Conservation (phyloP, 2,113 vertebrate genomes). For the Zingel zingel region DNA sequence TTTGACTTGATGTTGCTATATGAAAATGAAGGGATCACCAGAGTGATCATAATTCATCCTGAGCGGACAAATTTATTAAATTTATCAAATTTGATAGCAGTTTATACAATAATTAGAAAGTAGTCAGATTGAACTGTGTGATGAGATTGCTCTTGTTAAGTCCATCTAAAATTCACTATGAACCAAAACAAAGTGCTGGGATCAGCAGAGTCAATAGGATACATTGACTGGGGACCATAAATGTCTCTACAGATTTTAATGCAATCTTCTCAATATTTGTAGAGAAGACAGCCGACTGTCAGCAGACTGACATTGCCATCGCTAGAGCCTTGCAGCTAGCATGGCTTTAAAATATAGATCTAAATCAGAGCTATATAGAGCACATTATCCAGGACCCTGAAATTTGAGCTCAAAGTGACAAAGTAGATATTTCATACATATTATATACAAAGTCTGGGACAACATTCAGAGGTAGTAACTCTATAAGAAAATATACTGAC, state of each 20-base stretch:
- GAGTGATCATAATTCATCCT: background rate
- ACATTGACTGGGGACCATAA: background rate
- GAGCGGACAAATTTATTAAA: background rate
- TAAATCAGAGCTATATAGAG: background rate
- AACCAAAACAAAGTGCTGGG: background rate
- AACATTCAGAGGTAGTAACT: background rate
- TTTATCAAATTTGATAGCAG: background rate
- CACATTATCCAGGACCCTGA: background rate
- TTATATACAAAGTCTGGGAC: background rate
- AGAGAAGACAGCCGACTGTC: background rate
- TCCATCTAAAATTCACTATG: background rate
- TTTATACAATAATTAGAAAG: background rate
- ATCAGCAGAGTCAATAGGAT: background rate
- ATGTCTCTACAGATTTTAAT: background rate
- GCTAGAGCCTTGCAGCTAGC: background rate
- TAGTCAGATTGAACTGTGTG: background rate
- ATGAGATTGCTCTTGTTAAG: background rate
- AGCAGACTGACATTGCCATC: background rate
- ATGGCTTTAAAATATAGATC: background rate
- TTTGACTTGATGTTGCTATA: background rate
- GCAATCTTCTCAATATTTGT: background rate
- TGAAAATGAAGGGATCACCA: background rate
- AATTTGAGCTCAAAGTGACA: background rate
- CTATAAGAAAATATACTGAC: conserved; percentile 8
- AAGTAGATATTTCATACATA: background rate